Evolutionary conservation across 2,888 invertebrate species (phyloP), one percentile per base, ranked within the genome.

Genomic region (Drosophila cognata): DNA sequence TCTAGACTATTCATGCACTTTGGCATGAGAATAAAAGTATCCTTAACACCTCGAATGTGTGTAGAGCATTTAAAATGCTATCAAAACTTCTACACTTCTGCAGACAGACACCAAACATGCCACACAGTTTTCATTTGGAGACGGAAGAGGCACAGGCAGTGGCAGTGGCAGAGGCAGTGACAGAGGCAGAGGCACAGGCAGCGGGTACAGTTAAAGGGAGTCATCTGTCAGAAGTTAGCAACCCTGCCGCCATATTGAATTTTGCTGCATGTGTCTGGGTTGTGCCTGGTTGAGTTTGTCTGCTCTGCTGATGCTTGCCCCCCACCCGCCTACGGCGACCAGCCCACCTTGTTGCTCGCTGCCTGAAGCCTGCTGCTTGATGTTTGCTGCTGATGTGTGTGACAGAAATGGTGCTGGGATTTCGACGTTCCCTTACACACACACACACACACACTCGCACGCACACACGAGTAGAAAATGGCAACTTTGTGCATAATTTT

Each of bases 401-500:
- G 84, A 78, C 74, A 74, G 71, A 72, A 75, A 74, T 56, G 75
- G 74, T 88, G 66, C 79, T 88, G 90, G 90, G 86, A 85, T 82
- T 88, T 84, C 70, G 46, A 58, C 66, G 56, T 66, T 57, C 63
- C 61, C 60, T 29, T 60, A 59, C 71, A 60, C 53, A 74, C 53
- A 60, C 52, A 50, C 62, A 43, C 33, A 51, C 55, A 55, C 52
- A 41, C 43, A 41, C 36, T 50, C 50, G 43, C 52, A 31, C 16
- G 28, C 21, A 41, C 28, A 46, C 46, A 51, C 38, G 28, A n/a
- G 41, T 55, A 53, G 60, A 51, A 70, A 79, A 87, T 87, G 85
- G 85, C 83, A 88, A 88, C 86, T 88, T 82, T 88, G 86, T 90
- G 86, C 86, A 90, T 86, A 90, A 86, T 86, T 89, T 86, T 86